Evolutionary conservation across 2,113 vertebrate genomes (phyloP), one percentile per base, ranked within the genome.

Genomic region (Gymnarchus niloticus): DNA sequence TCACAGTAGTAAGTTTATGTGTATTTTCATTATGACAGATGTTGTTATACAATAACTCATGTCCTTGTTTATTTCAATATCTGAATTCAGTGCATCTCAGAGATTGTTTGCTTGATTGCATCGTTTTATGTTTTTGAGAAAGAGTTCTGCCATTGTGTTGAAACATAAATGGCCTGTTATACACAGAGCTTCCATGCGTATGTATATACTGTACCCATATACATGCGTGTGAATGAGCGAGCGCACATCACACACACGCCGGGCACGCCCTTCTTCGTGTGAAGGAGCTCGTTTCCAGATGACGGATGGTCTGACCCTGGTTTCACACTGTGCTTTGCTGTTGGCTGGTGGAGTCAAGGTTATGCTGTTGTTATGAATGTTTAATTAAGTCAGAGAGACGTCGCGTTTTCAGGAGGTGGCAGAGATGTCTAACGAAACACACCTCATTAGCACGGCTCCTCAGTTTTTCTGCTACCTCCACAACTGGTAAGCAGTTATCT

Each of bases 251-350:
- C 89, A 33, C 8, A 28, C 85, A 84, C 89, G 85, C 88, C 88
- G 91, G 94, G 83, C 83, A 69, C 78, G 93, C 91, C 92, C 78
- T 52, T 48, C 87, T 88, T 82, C 57, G 1, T 85, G 56, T 83
- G 73, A 76, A 19, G 54, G 80, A 80, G 89, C 84, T 86, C 85
- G 86, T 93, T 91, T 85, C 59, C 69, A 89, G 89, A 78, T 91
- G 91, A 85, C 90, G 87, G 91, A 92, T 91, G 87, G 81, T 87
- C 82, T 89, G 92, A 93, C 92, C 91, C 90, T 91, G 91, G 88
- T 88, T 88, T 89, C 86, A 89, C 81, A 85, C 84, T 48, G 65
- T 56, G 69, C 54, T 21, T 80, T 85, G 69, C 84, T 85, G 69
- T 85, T 37, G 52, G 69, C 51, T 85, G 28, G 44, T 51, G 57